Evolutionary conservation across 2,888 invertebrate genomes (phyloP), one percentile per base, ranked within the genome.

Genomic region (Proisotoma minuta): DNA sequence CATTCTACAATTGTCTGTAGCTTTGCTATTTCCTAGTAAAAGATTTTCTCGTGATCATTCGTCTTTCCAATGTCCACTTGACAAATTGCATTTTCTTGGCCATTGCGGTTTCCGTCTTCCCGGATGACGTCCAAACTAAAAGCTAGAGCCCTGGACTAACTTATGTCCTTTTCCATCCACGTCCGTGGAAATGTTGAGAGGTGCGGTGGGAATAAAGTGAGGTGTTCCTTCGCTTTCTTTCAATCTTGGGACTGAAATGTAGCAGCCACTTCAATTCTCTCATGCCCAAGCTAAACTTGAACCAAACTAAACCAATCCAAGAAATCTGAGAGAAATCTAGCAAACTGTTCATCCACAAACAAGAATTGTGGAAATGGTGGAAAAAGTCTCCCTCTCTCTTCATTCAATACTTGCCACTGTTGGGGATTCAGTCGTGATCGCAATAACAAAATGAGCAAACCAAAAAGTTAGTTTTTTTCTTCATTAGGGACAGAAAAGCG

Each of bases 11-110:
- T 34, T 4, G 26, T 26, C 12, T 34, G 10, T 12, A 34, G 12
- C 23, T 57, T 29, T 29, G 12, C 40, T 12, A 52, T n/a, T n/a
- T n/a, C n/a, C n/a, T 34, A 15, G 34, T 8, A 15, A 34, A 34
- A 34, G 34, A 34, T 8, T 15, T 34, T 8, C 34, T 15, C 34
- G 34, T 34, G 34, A 34, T 15, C 34, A 72, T 72, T 72, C 70
- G 72, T 72, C 72, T 72, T 66, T 57, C 63, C 60, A 61, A 60
- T 63, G 60, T 59, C 64, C 62, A 69, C 70, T 72, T 72, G 72
- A 72, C 72, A 72, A 72, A 72, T 72, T 70, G 67, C 68, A 72
- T 70, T 72, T 72, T 15, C 34, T 15, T 15, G 8, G 34, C 34
- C 34, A 34, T 34, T 34, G 34, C 34, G 34, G 34, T 34, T 34